Base-by-base conservation (phyloP, 2,113 vertebrate genomes). In the Trematomus loennbergii region DNA sequence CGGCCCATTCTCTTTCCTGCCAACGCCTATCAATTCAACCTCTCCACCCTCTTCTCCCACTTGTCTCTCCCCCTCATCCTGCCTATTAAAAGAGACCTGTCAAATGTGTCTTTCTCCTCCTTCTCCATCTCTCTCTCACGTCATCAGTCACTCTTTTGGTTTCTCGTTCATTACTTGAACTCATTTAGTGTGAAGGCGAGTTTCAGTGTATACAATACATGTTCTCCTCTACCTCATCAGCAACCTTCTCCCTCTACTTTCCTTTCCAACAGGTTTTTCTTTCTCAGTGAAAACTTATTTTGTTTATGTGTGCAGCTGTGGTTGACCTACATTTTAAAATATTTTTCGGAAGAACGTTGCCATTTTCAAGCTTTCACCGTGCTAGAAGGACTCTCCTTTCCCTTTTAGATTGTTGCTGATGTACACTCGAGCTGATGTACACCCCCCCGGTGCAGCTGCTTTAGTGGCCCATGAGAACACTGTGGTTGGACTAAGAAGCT, bases 401-500 rank as follows among this genome's bases (percentile, higher is more conserved):
- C 12, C n/a, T 49, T 50, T 68, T 20, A 22, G 29, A 71, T 25
- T 45, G 12, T 16, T 36, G 67, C 20, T 40, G 50, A 33, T 64
- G 55, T 20, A 20, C 57, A 70, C 58, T 65, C 9, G 65, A 83
- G 43, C 29, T 22, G 68, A 36, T 59, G 48, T 5, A 25, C 70
- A 33, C 63, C 29, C 22, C 66, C 62, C 45, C 9, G 53, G 67
- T 62, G 20, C 76, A 74, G 52, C 72, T 53, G 71, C 67, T 66
- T 55, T 45, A 69, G 68, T 40, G 64, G 83, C 43, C 75, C 54
- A n/a, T 12, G 63, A 76, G 77, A 60, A 76, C 17, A 3, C 1
- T 45, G 62, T 36, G 70, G 61, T 66, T 40, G 57, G 59, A 63
- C 45, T 57, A 43, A 85, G 79, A 77, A 67, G 62, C 71, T 89